Percentiles rank a stretch among this genome's conserved stretches.
Evolutionary conservation across 1,140 invertebrate species (phyloP).

Genomic region (Drosophila carrolli): DNA sequence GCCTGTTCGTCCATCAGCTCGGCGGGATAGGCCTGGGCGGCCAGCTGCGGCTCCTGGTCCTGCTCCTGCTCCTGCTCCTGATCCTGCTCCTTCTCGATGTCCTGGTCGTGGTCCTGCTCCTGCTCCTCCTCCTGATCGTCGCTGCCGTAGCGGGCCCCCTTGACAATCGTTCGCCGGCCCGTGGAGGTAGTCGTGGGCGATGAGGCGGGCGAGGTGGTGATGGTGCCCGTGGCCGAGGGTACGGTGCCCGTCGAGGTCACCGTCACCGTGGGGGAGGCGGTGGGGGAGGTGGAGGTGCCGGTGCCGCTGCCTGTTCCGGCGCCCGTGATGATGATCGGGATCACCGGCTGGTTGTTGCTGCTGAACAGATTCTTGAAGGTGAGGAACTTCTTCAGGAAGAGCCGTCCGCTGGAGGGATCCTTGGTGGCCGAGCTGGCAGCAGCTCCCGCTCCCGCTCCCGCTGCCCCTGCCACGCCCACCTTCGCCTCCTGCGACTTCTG

Average conservation of each 20-base stretch:
- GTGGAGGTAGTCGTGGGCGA: constrained; percentile 9
- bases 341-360: constrained; percentile 62
- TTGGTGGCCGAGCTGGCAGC: constrained; percentile 23
- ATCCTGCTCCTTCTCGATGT: constrained; percentile 14
- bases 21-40: constrained; percentile 36
- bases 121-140: neutral
- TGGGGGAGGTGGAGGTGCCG: neutral
- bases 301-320: constrained; percentile 14
- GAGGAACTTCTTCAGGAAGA: constrained; percentile 79
- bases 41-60: constrained; percentile 17
- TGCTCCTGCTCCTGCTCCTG: constrained; percentile 13
- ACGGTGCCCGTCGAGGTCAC: constrained; percentile 64
- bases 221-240: constrained; percentile 62
- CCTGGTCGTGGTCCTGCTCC: constrained; percentile 16
- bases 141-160: constrained; percentile 8
- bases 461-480: constrained; percentile 6
- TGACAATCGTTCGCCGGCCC: constrained; percentile 1
- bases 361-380: constrained; percentile 76
- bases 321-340: constrained; percentile 74
- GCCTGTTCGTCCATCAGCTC: constrained; percentile 69
- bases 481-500: constrained; percentile 10
- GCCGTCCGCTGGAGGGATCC: constrained; percentile 68
- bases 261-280: constrained; percentile 24
- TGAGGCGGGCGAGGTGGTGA: constrained; percentile 50
- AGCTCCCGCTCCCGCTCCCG: neutral